Percentiles rank a stretch among this genome's conserved stretches.
These are phyloP conservation scores for Drosophila prosaltans DNA, from an alignment of 1,140 invertebrate genomes.

Conservation along the genomic window DNA sequence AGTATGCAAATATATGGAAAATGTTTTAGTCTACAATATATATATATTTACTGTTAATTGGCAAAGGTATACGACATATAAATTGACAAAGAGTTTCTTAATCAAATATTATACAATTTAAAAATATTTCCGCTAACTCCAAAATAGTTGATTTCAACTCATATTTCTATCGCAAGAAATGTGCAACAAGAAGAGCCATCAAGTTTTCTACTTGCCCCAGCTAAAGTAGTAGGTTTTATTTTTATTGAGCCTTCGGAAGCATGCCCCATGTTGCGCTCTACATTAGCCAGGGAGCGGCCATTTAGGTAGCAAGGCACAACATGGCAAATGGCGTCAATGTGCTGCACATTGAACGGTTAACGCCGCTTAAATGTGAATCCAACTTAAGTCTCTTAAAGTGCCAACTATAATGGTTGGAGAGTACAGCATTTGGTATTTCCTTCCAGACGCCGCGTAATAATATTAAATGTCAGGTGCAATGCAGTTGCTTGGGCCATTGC, in stretches of 20 bases:
- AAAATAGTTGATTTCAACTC: no score
- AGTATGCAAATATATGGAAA: background rate
- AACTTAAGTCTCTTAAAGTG: slow-evolving; percentile 55
- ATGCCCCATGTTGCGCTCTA: background rate
- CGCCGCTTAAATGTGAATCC: slow-evolving; percentile 48
- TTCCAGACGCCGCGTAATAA: slow-evolving; percentile 67
- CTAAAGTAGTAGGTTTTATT: background rate
- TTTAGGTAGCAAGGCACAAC: slow-evolving; percentile 32
- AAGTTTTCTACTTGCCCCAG: background rate
- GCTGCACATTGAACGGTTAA: slow-evolving; percentile 74
- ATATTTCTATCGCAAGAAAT: no score
- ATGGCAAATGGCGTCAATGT: slow-evolving; percentile 61
- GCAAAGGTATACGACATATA: background rate
- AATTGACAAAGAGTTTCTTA: background rate
- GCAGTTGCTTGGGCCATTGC: slow-evolving; percentile 54
- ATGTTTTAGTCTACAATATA: no score
- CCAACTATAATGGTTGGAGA: slow-evolving; percentile 49
- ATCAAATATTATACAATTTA: background rate
- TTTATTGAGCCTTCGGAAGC: background rate
- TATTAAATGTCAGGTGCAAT: slow-evolving; percentile 79
- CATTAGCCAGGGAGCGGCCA: background rate
- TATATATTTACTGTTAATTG: slow-evolving; percentile 37
- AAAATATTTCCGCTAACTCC: no score
- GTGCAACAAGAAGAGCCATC: no score
- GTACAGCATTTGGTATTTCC: slow-evolving; percentile 32